phyloP scores from a whole-genome alignment of 2,888 invertebrate genomes.

The Dendrolimus pini region DNA sequence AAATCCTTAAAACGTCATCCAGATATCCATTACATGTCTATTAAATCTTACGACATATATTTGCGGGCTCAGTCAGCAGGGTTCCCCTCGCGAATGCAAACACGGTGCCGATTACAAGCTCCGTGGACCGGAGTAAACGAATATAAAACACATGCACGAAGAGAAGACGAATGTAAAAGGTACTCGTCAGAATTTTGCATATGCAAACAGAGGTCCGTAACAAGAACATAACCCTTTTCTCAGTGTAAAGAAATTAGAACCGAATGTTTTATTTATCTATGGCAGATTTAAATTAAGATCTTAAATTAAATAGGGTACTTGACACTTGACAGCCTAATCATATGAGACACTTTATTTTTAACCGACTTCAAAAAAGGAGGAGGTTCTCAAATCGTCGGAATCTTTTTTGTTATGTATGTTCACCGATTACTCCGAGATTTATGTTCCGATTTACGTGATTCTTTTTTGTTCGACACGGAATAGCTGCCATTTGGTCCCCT shows the following conservation, averaged over 20 bases:
- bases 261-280: too few species aligned
- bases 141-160: conserved; percentile 70
- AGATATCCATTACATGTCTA: conserved; percentile 77
- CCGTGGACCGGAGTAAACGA: conserved; percentile 74
- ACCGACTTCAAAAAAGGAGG: too few species aligned
- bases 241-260: background rate
- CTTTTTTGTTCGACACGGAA: too few species aligned
- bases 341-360: too few species aligned
- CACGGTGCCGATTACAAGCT: conserved; percentile 70
- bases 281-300: too few species aligned
- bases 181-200: conserved; percentile 74
- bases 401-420: too few species aligned
- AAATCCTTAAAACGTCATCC: conserved; percentile 77
- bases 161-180: conserved; percentile 71
- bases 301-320: too few species aligned
- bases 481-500: too few species aligned
- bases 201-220: conserved; percentile 50
- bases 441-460: too few species aligned
- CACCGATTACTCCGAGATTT: too few species aligned
- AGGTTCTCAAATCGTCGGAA: too few species aligned
- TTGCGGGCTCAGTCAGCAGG: conserved; percentile 71
- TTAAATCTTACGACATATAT: conserved; percentile 77
- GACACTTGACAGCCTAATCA: too few species aligned
- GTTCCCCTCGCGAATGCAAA: conserved; percentile 63
- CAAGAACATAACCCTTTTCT: conserved; percentile 15